Percentiles rank a stretch among this genome's conserved stretches.
Evolutionary conservation across 1,140 invertebrate genomes (phyloP).

Genomic region (Arctopsyche grandis): DNA sequence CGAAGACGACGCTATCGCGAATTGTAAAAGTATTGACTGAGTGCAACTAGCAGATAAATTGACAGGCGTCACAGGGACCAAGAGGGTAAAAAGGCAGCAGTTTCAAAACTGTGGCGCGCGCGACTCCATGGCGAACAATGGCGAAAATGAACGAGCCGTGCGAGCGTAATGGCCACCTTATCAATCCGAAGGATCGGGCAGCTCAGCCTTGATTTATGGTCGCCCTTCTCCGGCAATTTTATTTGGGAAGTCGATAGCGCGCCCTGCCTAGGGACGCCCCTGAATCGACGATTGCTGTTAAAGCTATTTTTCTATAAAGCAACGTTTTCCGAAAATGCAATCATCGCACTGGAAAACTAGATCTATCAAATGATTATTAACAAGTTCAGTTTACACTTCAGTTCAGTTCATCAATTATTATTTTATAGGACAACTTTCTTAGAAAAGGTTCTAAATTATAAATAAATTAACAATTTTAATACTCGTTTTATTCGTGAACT

Average conservation of each 20-base stretch:
- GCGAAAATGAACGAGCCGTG: constrained; percentile 43
- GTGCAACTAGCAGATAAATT: not conserved
- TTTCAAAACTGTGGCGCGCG: not conserved
- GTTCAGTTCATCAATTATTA: not conserved
- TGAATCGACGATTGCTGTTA: not conserved
- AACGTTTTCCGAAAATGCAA: not conserved
- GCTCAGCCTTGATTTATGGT: constrained; percentile 49
- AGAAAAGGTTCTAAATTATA: too few relatives aligned
- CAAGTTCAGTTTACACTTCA: not conserved
- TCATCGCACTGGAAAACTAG: not conserved
- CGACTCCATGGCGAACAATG: constrained; percentile 32
- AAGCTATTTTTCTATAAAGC: not conserved
- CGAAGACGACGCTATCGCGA: not conserved
- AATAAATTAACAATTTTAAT: too few relatives aligned
- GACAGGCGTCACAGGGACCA: not conserved
- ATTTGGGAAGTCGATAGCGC: constrained; percentile 31
- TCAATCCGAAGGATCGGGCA: constrained; percentile 49
- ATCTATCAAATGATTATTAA: not conserved
- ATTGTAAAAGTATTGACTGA: not conserved
- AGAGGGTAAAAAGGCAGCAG: not conserved
- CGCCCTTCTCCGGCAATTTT: constrained; percentile 44
- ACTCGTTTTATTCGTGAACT: too few relatives aligned
- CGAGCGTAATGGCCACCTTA: constrained; percentile 48
- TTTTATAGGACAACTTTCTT: too few relatives aligned
- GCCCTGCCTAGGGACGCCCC: not conserved